Evolutionary conservation across 2,113 vertebrate genomes (phyloP), one percentile per base, ranked within the genome.

Genomic region (Apeltes quadracus): DNA sequence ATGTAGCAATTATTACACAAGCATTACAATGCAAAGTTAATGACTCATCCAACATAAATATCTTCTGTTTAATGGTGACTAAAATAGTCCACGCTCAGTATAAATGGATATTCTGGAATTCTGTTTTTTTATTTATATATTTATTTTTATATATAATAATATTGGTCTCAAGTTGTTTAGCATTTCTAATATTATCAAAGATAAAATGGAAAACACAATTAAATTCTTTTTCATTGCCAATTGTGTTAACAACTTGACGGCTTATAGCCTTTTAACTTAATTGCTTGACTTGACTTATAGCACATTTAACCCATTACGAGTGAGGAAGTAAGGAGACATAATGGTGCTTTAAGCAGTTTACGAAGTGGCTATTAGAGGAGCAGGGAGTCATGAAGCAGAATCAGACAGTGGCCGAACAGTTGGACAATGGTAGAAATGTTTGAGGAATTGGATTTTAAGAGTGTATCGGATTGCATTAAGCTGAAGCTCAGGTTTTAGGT

Each of bases 301-400:
- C 23, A 72, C 79, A 82, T 90, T 86, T 88, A 76, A 87, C 69
- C 81, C 84, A 87, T 89, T 87, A 86, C 63, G 94, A 94, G 91
- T 93, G 93, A 78, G 86, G 88, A 89, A 90, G 86, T 72, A 81
- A 78, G 74, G 72, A 86, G 87, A 87, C 63, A 69, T 91, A 93
- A 92, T 92, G 92, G 87, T 79, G 77, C 86, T 87, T 76, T 91
- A 93, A 93, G 84, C 86, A 88, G 87, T 91, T 93, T 93, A 92
- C 72, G 80, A 81, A 88, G 85, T 85, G 88, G 86, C 91, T 90
- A 92, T 78, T 36, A 58, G 73, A 61, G 41, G 68, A 87, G 76
- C 2, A 39, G 59, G 50, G 72, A 83, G 83, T 81, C 86, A 50
- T 81, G 81, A 77, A 83, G 81, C 29, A 79, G 81, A 85, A 76